Conservation (phyloP, 2,888 invertebrate genomes). For the Drosophila imparisetae region DNA sequence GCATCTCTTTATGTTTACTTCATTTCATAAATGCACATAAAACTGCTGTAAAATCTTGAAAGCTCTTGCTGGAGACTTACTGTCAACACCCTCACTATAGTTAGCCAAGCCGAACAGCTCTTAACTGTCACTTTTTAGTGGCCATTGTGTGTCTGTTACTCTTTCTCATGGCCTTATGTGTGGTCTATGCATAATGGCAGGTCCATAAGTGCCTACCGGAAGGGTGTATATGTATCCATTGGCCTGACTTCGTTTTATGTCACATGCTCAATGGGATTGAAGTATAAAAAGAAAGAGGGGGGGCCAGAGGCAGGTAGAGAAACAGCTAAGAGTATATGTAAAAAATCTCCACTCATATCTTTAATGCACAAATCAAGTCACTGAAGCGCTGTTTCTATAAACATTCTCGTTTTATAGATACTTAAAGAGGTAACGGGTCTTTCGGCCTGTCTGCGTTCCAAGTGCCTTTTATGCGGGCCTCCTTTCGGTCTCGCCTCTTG, state of each 20-base stretch:
- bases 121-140: conserved; percentile 69
- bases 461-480: conserved; percentile 74
- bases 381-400: conserved; percentile 77
- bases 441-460: conserved; percentile 56
- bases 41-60: conserved; percentile 35
- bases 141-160: conserved; percentile 64
- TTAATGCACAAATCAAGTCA: conserved; percentile 81
- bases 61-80: conserved; percentile 18
- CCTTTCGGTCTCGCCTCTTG: conserved; percentile 32
- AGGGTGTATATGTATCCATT: conserved; percentile 26
- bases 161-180: conserved; percentile 70
- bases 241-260: conserved; percentile 60
- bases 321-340: conserved; percentile 14
- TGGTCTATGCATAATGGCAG: conserved; percentile 39
- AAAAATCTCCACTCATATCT: conserved; percentile 49
- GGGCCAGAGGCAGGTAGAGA: conserved; percentile 51
- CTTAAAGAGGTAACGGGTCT: conserved; percentile 70
- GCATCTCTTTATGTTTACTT: not conserved
- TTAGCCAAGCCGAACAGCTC: conserved; percentile 45
- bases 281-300: not conserved
- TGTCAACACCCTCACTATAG: conserved; percentile 14
- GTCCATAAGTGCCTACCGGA: conserved; percentile 58
- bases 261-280: conserved; percentile 33
- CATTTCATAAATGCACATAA: conserved; percentile 11
- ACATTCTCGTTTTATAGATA: conserved; percentile 78